Base-by-base conservation (phyloP, 1,140 invertebrate species). In the Andricus grossulariae region DNA sequence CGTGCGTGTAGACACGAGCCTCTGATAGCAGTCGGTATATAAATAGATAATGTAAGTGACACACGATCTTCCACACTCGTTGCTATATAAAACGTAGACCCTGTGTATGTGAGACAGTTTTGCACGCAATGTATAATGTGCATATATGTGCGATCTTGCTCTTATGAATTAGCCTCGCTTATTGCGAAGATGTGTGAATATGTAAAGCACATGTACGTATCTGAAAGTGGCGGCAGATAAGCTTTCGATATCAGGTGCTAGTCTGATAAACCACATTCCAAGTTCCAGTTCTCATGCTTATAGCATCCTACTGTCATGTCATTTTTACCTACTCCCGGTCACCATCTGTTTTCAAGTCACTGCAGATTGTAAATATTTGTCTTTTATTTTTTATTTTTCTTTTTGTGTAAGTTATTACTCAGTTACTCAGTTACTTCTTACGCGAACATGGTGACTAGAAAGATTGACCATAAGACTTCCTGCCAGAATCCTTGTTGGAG, bases 221-320 rank as follows among this genome's bases (percentile, higher is more conserved):
- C 54, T 54, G 72, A 74, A 80, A 55, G 73, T 45, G 50, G 8
- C 60, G 77, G 72, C 18, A 77, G 88, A 90, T 90, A 90, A 90
- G 87, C 78, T 80, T 86, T 85, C 84, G 85, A 88, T 89, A 90
- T 87, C 86, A 88, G 84, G 80, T 84, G 84, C 60, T 75, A 78
- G 60, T 66, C 39, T 81, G 85, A 87, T 86, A 88, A 88, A 82
- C 60, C 70, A 76, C 87, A 86, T 87, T 83, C 85, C 86, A 81
- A 78, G 76, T 81, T 39, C 75, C 84, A 88, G 87, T 87, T 84
- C 82, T 85, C 82, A 72, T 76, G 71, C 71, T 73, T 80, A 60
- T 75, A 77, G 76, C 81, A 79, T 76, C 77, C 76, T 73, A 66
- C 79, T 52, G 80, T 78, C 83, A 82, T 86, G 86, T 84, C 84